phyloP scores from a whole-genome alignment of 2,888 invertebrate genomes.

The Metalampra italica region DNA sequence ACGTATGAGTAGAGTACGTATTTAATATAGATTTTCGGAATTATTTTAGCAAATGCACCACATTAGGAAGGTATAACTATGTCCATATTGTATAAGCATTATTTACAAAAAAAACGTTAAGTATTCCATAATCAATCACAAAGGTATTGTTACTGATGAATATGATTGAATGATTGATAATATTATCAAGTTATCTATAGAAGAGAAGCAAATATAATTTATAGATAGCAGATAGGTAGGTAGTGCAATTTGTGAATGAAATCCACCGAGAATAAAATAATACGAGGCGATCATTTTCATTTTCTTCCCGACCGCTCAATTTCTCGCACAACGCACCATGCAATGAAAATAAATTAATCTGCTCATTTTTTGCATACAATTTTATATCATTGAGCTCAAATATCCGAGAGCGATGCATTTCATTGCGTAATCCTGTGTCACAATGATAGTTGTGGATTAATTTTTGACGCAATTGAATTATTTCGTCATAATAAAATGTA shows the following conservation, averaged over 20 bases:
- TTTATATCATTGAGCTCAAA: slow-evolving; percentile 72
- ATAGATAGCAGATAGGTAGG: no score
- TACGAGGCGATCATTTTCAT: slow-evolving; percentile 68
- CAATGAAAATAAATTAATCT: slow-evolving; percentile 78
- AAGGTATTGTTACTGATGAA: no score
- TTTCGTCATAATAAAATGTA: slow-evolving; percentile 56
- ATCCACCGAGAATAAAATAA: slow-evolving; percentile 57
- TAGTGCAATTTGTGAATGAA: slow-evolving; percentile 46
- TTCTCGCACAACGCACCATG: slow-evolving; percentile 75
- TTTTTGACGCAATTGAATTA: slow-evolving; percentile 62
- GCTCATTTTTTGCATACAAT: slow-evolving; percentile 76
- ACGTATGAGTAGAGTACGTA: background rate
- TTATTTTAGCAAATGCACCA: background rate
- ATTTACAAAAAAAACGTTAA: no score
- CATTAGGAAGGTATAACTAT: no score
- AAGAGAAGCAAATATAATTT: no score
- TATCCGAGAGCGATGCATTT: slow-evolving; percentile 65
- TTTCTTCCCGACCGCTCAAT: slow-evolving; percentile 66
- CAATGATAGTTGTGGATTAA: slow-evolving; percentile 66
- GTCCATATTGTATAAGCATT: no score
- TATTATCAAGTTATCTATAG: no score
- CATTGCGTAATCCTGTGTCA: slow-evolving; percentile 62
- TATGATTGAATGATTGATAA: no score
- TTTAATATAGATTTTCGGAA: background rate
- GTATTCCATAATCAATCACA: no score